A percentile compares a stretch with the other conserved stretches of the same genome.
phyloP scores from a whole-genome alignment of 2,888 invertebrate genomes.

The Andrena minutula region DNA sequence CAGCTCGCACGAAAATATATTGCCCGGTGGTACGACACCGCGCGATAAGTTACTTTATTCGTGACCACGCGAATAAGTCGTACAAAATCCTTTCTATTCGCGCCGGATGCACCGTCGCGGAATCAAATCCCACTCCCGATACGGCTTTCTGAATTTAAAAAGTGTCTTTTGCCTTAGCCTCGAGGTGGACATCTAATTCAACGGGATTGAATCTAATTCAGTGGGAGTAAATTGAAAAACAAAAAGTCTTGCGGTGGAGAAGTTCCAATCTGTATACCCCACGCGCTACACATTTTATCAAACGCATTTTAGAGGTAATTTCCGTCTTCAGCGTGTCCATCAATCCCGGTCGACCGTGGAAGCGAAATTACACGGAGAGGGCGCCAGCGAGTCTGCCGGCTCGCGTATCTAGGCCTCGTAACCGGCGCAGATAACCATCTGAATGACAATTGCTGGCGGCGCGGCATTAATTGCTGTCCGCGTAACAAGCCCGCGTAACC shows the following conservation, averaged over 20 bases:
- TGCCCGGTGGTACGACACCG: constrained; percentile 53
- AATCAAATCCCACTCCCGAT: constrained; percentile 44
- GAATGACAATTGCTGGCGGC: constrained; percentile 62
- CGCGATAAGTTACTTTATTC: constrained; percentile 65
- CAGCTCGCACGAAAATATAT: constrained; percentile 58
- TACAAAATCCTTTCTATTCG: constrained; percentile 61
- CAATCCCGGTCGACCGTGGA: not conserved
- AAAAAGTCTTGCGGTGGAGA: too few species aligned
- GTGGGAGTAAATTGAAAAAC: too few species aligned
- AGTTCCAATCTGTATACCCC: too few species aligned
- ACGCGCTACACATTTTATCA: too few species aligned
- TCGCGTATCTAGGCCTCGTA: constrained; percentile 40
- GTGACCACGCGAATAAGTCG: constrained; percentile 60
- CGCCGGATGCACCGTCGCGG: constrained; percentile 10
- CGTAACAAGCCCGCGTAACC: constrained; percentile 54
- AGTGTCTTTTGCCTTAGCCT: not conserved
- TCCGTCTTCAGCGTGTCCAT: too few species aligned
- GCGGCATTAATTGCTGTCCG: constrained; percentile 60
- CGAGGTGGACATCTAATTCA: too few species aligned
- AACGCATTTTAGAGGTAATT: too few species aligned
- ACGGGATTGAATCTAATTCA: too few species aligned
- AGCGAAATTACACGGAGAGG: constrained; percentile 10
- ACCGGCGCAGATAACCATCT: constrained; percentile 48
- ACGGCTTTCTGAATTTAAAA: constrained; percentile 25
- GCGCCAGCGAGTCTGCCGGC: constrained; percentile 24